Percentiles rank a stretch among this genome's conserved stretches.
These are phyloP conservation scores for Clarias laeviceps DNA, from an alignment of 2,797 vertebrate genomes.

Conservation along the genomic window DNA sequence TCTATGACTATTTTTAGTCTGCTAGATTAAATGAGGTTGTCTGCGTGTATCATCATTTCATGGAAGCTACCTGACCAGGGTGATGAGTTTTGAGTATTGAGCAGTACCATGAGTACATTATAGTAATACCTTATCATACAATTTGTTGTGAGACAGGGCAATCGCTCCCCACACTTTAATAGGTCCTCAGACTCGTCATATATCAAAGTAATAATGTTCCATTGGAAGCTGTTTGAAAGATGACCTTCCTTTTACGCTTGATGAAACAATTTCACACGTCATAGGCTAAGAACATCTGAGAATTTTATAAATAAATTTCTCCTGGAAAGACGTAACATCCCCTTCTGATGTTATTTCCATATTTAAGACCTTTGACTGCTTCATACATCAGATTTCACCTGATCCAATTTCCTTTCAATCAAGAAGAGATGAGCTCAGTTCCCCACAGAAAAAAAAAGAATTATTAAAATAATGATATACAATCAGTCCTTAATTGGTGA, in stretches of 20 bases:
- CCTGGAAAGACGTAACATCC: neutral
- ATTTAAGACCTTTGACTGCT: constrained; percentile 20
- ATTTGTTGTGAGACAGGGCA: constrained; percentile 7
- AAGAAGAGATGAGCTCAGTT: neutral
- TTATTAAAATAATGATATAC: neutral
- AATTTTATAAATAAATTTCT: neutral
- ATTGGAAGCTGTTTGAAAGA: constrained; percentile 22
- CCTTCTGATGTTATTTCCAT: neutral
- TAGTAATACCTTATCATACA: constrained; percentile 11
- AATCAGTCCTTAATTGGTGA: neutral
- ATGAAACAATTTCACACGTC: constrained; percentile 27
- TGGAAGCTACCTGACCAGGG: constrained; percentile 5
- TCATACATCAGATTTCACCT: constrained; percentile 1
- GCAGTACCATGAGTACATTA: constrained; percentile 19
- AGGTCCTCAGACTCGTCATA: constrained; percentile 10
- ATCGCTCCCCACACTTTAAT: constrained; percentile 28
- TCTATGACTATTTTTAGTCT: neutral
- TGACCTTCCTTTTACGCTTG: constrained; percentile 19
- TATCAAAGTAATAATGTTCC: constrained; percentile 21
- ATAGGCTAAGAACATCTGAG: neutral
- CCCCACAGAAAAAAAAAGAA: neutral
- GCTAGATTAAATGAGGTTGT: constrained; percentile 18
- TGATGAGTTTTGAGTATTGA: constrained; percentile 27
- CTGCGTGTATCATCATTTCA: constrained; percentile 15
- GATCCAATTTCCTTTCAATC: constrained; percentile 21